These are phyloP conservation scores for Holothuria glaberrima DNA, from an alignment of 35 echinoderm and acorn worm genomes.

Conservation along the genomic window DNA sequence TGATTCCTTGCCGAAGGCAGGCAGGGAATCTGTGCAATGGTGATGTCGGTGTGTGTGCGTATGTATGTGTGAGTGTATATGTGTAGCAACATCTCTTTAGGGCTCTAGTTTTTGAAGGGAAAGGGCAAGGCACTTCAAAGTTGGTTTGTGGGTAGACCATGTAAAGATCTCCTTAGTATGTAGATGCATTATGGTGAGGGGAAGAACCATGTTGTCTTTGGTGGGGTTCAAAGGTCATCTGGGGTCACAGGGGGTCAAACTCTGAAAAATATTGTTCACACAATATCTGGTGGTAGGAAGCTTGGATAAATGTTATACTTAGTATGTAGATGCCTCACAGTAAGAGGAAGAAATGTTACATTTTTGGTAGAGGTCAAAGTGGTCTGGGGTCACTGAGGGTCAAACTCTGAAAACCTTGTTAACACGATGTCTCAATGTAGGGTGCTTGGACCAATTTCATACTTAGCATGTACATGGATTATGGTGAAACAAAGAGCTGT, in stretches of 20 bases:
- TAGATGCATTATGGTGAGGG: background rate
- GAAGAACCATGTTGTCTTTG: background rate
- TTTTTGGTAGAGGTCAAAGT: background rate
- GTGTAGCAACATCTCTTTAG: too few species aligned
- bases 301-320: background rate
- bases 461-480: too few species aligned
- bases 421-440: background rate
- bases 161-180: too few species aligned
- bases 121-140: too few species aligned
- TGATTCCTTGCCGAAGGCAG: too few species aligned
- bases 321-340: background rate
- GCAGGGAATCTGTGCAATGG: too few species aligned
- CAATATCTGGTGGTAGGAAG: background rate
- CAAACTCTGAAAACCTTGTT: background rate
- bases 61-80: too few species aligned
- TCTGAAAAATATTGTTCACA: background rate
- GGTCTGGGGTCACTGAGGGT: background rate
- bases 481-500: too few species aligned
- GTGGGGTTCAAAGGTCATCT: slow-evolving; percentile 1
- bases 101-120: too few species aligned
- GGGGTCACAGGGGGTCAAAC: background rate
- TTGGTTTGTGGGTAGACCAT: too few species aligned
- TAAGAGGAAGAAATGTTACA: background rate
- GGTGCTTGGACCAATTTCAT: background rate
- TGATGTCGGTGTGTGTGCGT: too few species aligned